Percentiles rank a stretch among this genome's conserved stretches.
Conservation (phyloP, 2,113 vertebrate genomes). For the Anolis carolinensis region DNA sequence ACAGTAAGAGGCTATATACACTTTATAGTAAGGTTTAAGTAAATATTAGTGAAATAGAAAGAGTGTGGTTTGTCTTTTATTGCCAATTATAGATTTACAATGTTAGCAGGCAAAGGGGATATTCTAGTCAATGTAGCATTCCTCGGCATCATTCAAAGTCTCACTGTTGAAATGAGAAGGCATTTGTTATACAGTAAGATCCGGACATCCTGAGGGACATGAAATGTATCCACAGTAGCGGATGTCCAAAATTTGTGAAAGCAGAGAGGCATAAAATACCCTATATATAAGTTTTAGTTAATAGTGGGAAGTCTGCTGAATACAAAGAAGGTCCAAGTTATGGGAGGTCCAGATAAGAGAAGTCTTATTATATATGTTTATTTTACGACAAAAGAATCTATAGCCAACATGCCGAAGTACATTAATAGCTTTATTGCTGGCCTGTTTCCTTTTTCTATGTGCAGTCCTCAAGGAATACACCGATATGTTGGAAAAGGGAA, state of each 20-base stretch:
- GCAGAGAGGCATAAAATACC: constrained; percentile 13
- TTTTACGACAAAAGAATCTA: constrained; percentile 64
- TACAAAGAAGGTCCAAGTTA: neutral
- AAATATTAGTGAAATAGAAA: constrained; percentile 70
- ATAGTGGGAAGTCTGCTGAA: constrained; percentile 1
- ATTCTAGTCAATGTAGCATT: constrained; percentile 61
- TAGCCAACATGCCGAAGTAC: constrained; percentile 47
- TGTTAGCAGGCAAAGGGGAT: constrained; percentile 61
- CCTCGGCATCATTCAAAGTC: constrained; percentile 57
- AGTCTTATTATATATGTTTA: constrained; percentile 13
- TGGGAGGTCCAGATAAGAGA: constrained; percentile 18
- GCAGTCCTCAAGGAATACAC: constrained; percentile 55
- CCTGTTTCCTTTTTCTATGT: constrained; percentile 35
- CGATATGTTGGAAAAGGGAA: constrained; percentile 45
- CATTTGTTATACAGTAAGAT: constrained; percentile 50
- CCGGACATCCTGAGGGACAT: constrained; percentile 2
- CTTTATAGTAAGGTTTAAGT: constrained; percentile 72
- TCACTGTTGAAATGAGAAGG: constrained; percentile 57
- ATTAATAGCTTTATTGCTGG: constrained; percentile 65
- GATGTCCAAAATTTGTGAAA: constrained; percentile 21
- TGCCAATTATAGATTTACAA: constrained; percentile 72
- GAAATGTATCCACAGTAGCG: constrained; percentile 24
- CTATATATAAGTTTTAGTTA: constrained; percentile 6
- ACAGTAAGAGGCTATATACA: constrained; percentile 64
- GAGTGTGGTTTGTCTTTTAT: constrained; percentile 69